These are phyloP conservation scores for Acleris cristana DNA, from an alignment of 2,888 invertebrate species.

Conservation along the genomic window DNA sequence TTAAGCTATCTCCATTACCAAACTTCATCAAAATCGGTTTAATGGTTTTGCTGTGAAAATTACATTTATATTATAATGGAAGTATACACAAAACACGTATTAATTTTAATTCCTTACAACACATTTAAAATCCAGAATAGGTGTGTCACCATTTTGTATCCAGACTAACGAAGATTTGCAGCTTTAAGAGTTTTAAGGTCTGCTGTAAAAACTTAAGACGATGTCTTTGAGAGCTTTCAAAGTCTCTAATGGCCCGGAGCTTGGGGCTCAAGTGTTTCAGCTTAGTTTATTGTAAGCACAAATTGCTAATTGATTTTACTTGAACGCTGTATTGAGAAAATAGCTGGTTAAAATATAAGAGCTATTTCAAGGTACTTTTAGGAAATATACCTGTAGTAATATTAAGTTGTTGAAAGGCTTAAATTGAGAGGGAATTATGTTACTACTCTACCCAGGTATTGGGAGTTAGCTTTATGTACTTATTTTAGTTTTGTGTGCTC, in stretches of 20 bases:
- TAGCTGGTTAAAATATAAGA: too few relatives aligned
- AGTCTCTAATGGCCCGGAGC: slow-evolving; percentile 39
- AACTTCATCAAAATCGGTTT: too few relatives aligned
- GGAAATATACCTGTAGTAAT: too few relatives aligned
- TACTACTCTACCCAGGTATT: too few relatives aligned
- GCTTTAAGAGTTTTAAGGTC: slow-evolving; percentile 35
- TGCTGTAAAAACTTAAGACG: slow-evolving; percentile 55
- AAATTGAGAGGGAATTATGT: too few relatives aligned
- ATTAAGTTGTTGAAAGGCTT: too few relatives aligned
- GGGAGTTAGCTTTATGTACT: too few relatives aligned
- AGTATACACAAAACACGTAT: neutral
- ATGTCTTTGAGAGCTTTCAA: slow-evolving; percentile 45
- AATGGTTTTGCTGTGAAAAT: too few relatives aligned
- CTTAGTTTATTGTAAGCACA: slow-evolving; percentile 17
- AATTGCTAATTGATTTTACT: slow-evolving; percentile 29
- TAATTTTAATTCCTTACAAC: neutral
- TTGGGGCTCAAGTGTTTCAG: slow-evolving; percentile 36
- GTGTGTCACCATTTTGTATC: slow-evolving; percentile 43
- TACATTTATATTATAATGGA: too few relatives aligned
- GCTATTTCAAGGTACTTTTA: too few relatives aligned
- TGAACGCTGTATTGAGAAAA: slow-evolving; percentile 10
- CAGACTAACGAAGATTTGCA: slow-evolving; percentile 50
- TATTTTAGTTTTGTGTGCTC: too few relatives aligned
- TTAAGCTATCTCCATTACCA: too few relatives aligned
- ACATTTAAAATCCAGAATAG: slow-evolving; percentile 15